Percentiles rank a stretch among this genome's conserved stretches.
Conservation (phyloP, 2,888 invertebrate species). For the Ormyrus pomaceus region DNA sequence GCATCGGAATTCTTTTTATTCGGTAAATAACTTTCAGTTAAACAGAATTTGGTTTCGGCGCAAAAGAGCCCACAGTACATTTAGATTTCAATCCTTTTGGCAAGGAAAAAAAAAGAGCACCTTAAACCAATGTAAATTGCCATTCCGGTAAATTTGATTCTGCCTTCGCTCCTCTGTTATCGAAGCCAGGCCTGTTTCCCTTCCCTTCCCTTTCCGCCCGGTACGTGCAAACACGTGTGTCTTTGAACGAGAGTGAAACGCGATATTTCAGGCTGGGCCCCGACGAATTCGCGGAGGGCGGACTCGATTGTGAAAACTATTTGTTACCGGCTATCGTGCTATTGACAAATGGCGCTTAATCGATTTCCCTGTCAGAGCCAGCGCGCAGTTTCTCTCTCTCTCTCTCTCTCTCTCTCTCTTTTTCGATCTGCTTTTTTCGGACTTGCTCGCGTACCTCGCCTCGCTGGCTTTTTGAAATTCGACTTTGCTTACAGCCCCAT, state of each 20-base stretch:
- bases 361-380: constrained; percentile 50
- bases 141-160: constrained; percentile 28
- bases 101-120: not conserved
- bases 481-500: constrained; percentile 22
- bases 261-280: constrained; percentile 40
- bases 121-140: not conserved
- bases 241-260: constrained; percentile 25
- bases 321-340: constrained; percentile 47
- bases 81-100: too few species aligned
- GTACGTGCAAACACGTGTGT: not conserved
- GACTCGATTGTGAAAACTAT: constrained; percentile 52
- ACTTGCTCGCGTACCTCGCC: not conserved
- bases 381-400: constrained; percentile 27
- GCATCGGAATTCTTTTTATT: too few species aligned
- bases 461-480: constrained; percentile 1
- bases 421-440: too few species aligned
- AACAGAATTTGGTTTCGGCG: too few species aligned
- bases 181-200: not conserved
- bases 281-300: constrained; percentile 3
- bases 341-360: constrained; percentile 57
- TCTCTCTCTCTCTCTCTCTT: too few species aligned
- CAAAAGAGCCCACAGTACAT: too few species aligned
- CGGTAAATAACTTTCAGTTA: too few species aligned
- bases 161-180: constrained; percentile 9
- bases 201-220: constrained; percentile 17